Conservation (phyloP, 2,113 vertebrate genomes). For the Macroglossus sobrinus region DNA sequence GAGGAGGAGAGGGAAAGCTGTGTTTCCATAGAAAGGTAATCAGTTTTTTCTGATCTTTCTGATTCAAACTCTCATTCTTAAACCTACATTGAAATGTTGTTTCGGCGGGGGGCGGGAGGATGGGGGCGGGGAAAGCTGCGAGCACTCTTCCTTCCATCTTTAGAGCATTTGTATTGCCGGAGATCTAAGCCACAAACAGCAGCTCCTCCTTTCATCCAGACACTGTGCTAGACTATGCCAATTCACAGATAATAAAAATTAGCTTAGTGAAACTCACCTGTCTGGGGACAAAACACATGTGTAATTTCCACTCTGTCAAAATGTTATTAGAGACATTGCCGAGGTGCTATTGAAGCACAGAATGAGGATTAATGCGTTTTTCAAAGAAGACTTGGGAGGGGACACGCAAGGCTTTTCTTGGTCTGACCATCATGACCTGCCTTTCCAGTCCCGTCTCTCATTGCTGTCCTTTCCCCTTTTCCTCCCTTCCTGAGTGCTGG, state of each 20-base stretch:
- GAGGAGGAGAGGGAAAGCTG: neutral
- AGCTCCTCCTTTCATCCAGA: neutral
- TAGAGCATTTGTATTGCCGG: neutral
- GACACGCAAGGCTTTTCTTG: neutral
- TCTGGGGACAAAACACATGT: neutral
- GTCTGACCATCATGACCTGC: neutral
- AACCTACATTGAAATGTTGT: neutral
- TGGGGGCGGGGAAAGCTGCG: neutral
- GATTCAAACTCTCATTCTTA: neutral
- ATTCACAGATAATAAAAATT: neutral
- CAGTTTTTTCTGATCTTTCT: neutral
- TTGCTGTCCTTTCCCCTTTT: neutral
- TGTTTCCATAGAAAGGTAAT: neutral
- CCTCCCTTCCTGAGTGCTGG: neutral
- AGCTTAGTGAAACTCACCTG: neutral
- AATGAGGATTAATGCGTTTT: neutral
- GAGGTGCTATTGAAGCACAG: neutral
- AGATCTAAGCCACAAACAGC: neutral
- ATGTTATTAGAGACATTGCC: neutral
- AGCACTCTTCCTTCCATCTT: neutral
- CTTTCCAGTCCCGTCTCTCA: neutral
- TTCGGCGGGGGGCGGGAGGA: neutral
- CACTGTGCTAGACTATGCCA: neutral
- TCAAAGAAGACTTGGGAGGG: neutral
- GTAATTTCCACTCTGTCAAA: neutral